Evolutionary conservation across 2,888 invertebrate genomes (phyloP), one percentile per base, ranked within the genome.

Genomic region (Dioctria linearis): DNA sequence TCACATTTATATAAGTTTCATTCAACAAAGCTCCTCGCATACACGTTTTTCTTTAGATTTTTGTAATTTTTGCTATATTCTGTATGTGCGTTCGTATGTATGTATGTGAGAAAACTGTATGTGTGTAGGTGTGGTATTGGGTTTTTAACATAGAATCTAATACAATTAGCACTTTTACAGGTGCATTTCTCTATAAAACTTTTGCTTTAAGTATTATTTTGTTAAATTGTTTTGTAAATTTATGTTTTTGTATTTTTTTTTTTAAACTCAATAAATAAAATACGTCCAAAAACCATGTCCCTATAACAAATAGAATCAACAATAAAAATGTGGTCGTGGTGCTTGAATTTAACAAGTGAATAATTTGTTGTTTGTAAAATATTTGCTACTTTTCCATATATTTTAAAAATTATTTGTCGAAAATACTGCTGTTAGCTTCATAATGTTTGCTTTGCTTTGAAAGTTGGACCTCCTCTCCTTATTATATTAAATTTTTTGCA

Each of bases 91-190:
- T 25, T 1, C 2, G 25, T 25, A 25, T 25, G 25, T 25, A 25
- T 25, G 25, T 25, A 25, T 25, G 25, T 25, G 25, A 25, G 25
- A 25, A 25, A 25, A 25, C 25, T 1, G 25, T 25, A 25, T 25
- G 25, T 25, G 25, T 25, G 0, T 25, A 25, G 0, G 25, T 25
- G 25, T 25, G 25, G 25, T 25, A 25, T 54, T 71, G 39, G 9
- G 37, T n/a, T 51, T 71, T 9, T 71, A 71, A 40, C 9, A 25
- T 54, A 54, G 8, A 46, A 67, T 39, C 65, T 65, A 25, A 25
- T 25, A 75, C 75, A 13, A 66, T 78, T 78, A 78, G 78, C 78
- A 78, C 78, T 78, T 11, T 78, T 6, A 78, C 78, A 78, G 78
- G 78, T 66, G 78, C 78, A n/a, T 42, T 63, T 13, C 5, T 8